phyloP scores from a whole-genome alignment of 2,888 invertebrate genomes.

The Drosophila neonasuta region DNA sequence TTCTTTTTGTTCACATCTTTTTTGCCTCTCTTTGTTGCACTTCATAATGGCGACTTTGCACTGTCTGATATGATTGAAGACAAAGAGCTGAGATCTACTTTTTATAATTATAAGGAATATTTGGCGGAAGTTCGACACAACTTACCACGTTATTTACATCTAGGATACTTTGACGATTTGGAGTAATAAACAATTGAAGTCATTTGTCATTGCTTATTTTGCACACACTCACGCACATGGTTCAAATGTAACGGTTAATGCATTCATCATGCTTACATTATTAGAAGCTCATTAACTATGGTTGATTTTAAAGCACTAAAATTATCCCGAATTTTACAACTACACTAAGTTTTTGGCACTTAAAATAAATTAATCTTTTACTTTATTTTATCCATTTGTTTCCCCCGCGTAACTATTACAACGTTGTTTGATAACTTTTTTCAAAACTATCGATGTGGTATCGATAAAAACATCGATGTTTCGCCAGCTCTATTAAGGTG shows the following conservation, averaged over 20 bases:
- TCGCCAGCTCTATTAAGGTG: neutral
- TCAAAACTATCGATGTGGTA: too few relatives aligned
- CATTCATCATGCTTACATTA: neutral
- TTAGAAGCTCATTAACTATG: neutral
- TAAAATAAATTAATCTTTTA: too few relatives aligned
- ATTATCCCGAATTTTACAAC: neutral
- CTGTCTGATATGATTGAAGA: constrained; percentile 45
- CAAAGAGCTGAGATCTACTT: constrained; percentile 15
- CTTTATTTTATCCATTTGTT: too few relatives aligned
- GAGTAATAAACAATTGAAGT: neutral
- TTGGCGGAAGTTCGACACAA: constrained; percentile 44
- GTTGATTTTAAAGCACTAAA: neutral
- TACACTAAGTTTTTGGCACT: too few relatives aligned
- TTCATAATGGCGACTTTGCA: constrained; percentile 29
- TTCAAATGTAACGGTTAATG: neutral
- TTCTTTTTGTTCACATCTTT: constrained; percentile 57
- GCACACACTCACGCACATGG: too few relatives aligned
- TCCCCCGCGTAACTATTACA: too few relatives aligned
- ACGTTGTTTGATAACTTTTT: too few relatives aligned
- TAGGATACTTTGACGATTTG: constrained; percentile 56
- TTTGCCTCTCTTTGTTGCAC: constrained; percentile 46
- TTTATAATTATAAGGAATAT: constrained; percentile 37
- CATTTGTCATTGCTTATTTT: neutral
- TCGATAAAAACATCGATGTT: too few relatives aligned
- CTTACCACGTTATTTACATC: constrained; percentile 41